Evolutionary conservation across 2,113 vertebrate genomes (phyloP).

Genomic region (Microtus ochrogaster): DNA sequence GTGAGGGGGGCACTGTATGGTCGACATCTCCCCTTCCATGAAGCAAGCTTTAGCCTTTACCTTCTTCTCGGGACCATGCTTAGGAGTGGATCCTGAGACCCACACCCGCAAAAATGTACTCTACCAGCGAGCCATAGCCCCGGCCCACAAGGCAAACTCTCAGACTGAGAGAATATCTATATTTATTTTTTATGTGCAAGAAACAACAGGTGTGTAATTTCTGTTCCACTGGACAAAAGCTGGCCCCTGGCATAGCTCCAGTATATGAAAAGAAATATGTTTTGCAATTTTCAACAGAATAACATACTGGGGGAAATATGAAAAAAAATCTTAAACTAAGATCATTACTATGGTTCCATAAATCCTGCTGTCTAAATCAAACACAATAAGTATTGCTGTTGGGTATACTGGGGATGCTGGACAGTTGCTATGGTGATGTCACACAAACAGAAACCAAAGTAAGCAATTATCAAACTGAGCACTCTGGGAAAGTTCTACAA

Average conservation of each 20-base stretch:
- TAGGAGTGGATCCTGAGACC: too few species aligned
- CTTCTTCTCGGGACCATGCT: neutral
- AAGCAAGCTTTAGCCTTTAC: neutral
- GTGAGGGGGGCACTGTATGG: neutral
- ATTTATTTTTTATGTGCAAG: neutral
- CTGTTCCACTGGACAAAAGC: neutral
- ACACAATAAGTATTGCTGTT: neutral
- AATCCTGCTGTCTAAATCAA: slow-evolving; percentile 6
- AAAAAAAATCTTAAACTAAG: neutral
- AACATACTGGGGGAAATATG: neutral
- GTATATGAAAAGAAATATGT: neutral
- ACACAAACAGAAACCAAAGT: neutral
- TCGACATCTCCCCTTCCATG: neutral
- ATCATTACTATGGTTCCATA: neutral
- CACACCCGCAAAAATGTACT: too few species aligned
- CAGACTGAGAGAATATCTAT: neutral
- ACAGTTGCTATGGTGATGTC: neutral
- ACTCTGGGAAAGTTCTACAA: neutral
- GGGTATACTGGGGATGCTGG: neutral
- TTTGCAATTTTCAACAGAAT: slow-evolving; percentile 26
- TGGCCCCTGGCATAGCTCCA: neutral
- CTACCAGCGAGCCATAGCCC: neutral
- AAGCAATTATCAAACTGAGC: neutral
- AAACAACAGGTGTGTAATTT: neutral
- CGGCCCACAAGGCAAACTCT: neutral